Base-by-base conservation (phyloP, 1,140 invertebrate species). In the Cydia strobilella region DNA sequence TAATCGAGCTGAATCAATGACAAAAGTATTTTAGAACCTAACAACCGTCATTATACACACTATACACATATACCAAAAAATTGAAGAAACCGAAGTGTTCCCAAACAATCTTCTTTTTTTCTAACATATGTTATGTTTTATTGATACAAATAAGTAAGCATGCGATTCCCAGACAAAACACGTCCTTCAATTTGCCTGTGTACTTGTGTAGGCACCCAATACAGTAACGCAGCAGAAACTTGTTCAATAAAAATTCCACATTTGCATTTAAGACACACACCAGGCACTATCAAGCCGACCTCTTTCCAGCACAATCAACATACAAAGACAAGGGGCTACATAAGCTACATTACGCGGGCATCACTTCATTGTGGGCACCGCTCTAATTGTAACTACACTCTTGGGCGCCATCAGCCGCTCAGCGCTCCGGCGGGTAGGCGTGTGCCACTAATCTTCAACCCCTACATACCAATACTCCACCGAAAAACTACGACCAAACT, bases 351-450 rank as follows among this genome's bases (percentile, higher is more conserved):
- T 93, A 92, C 90, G 86, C 82, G 83, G 80, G 84, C 89, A 91
- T 92, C 91, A 93, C 90, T 91, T 93, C 90, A 91, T 91, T 91
- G 90, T 90, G 90, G 89, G 90, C 87, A 89, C 88, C 86, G 85
- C 81, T 91, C 92, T 93, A 93, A 93, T 93, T 93, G 91, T 93
- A 93, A 93, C 87, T 93, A 92, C 90, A 93, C 92, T 93, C 92
- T 83, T 82, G 92, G 92, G 92, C 87, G 77, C 89, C 85, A 93
- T 93, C 90, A 86, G 80, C 81, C 89, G 88, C 89, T 93, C 91
- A 92, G 89, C 90, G 91, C 87, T 87, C 85, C 84, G 82, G 73
- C 89, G 86, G 81, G 89, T 91, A 91, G 90, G 91, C 91, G 90
- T 90, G 86, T 79, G 86, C 89, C 89, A 91, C 87, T 92, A 91